Evolutionary conservation across 2,888 invertebrate genomes (phyloP).

Genomic region (Drosophila neonasuta): DNA sequence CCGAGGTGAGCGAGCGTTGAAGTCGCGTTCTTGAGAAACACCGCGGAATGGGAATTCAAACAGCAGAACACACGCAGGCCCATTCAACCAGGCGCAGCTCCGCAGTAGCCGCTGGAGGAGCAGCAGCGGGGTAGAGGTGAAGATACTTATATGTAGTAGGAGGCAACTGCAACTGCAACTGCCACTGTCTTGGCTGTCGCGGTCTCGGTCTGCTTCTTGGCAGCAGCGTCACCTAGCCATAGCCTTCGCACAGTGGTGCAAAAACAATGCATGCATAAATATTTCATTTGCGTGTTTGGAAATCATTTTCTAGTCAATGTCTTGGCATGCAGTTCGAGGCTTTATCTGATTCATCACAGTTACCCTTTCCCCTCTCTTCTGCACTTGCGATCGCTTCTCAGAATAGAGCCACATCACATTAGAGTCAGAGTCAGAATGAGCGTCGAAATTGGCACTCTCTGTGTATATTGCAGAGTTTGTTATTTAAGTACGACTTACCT

Average conservation of each 20-base stretch:
- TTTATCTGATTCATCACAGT: constrained; percentile 78
- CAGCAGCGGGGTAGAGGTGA: no score
- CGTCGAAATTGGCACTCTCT: constrained; percentile 44
- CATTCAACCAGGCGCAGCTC: constrained; percentile 59
- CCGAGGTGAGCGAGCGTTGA: constrained; percentile 52
- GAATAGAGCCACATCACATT: constrained; percentile 31
- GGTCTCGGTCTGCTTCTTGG: constrained; percentile 77
- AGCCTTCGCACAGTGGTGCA: constrained; percentile 71
- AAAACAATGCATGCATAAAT: constrained; percentile 78
- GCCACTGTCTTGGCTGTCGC: constrained; percentile 45
- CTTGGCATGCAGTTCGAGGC: constrained; percentile 77
- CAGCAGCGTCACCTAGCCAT: constrained; percentile 29
- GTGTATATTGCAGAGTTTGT: neutral
- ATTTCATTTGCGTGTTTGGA: constrained; percentile 78
- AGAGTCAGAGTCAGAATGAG: constrained; percentile 16
- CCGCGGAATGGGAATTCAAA: constrained; percentile 63
- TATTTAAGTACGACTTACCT: constrained; percentile 86
- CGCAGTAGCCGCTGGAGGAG: neutral
- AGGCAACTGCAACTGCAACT: neutral
- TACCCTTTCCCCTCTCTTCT: neutral
- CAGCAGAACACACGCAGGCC: constrained; percentile 76
- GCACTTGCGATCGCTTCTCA: constrained; percentile 32
- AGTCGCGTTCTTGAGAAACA: constrained; percentile 69
- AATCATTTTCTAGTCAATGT: constrained; percentile 81
- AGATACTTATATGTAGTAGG: neutral